These are phyloP conservation scores for Alca torda DNA, from an alignment of 2,797 vertebrate species.

Conservation along the genomic window DNA sequence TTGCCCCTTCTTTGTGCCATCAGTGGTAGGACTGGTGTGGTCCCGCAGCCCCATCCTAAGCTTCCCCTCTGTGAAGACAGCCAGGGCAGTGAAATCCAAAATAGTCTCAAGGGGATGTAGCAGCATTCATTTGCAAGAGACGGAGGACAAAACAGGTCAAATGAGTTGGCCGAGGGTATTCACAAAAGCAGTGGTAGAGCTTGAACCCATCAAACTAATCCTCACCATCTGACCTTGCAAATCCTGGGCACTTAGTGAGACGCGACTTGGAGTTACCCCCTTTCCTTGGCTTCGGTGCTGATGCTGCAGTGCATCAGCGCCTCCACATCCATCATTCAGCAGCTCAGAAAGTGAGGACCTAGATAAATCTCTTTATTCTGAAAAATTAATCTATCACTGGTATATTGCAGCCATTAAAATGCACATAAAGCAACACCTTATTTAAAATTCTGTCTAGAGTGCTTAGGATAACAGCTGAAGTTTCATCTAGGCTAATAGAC, in stretches of 20 bases:
- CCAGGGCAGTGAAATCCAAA: not conserved
- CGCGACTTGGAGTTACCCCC: not conserved
- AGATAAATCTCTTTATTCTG: slow-evolving; percentile 36
- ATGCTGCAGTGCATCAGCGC: not conserved
- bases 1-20: not conserved
- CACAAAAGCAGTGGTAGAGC: not conserved
- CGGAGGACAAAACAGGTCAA: not conserved
- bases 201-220: not conserved
- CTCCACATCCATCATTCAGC: slow-evolving; percentile 44
- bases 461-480: slow-evolving; percentile 26
- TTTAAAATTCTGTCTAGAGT: slow-evolving; percentile 63
- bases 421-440: slow-evolving; percentile 39
- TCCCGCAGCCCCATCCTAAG: not conserved
- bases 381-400: slow-evolving; percentile 32
- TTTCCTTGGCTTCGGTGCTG: not conserved
- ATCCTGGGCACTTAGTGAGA: not conserved
- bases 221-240: not conserved
- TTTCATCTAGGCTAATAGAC: not conserved
- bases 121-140: not conserved
- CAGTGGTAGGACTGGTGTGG: not conserved
- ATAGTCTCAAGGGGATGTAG: not conserved
- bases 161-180: not conserved
- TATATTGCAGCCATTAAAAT: slow-evolving; percentile 44
- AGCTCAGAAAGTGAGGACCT: slow-evolving; percentile 4
- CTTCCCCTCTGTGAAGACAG: not conserved